phyloP scores from a whole-genome alignment of 2,113 vertebrate species.

The Corvus moneduloides region DNA sequence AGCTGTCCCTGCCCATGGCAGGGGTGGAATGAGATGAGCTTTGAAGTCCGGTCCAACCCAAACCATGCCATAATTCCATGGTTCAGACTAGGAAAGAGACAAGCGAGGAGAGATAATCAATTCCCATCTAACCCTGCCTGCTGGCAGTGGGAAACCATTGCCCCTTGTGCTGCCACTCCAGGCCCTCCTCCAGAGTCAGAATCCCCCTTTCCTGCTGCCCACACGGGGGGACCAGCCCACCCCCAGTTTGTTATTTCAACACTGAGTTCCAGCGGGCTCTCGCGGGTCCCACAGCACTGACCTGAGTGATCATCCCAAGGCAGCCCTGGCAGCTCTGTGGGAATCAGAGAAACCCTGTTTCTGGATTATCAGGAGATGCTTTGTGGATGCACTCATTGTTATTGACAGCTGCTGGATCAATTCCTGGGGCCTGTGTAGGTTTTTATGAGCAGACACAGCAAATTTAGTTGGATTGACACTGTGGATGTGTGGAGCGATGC shows the following conservation, averaged over 20 bases:
- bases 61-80: fast-evolving
- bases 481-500: not conserved
- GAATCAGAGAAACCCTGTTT: not conserved
- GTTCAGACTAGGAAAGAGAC: not conserved
- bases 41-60: not conserved
- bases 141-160: not conserved
- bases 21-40: fast-evolving
- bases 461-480: not conserved
- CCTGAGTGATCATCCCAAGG: not conserved
- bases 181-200: not conserved
- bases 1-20: not conserved
- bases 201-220: not conserved
- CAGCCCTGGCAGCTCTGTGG: not conserved
- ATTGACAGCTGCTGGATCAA: not conserved
- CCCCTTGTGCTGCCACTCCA: not conserved
- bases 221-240: not conserved
- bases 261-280: not conserved
- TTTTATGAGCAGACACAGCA: not conserved
- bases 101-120: not conserved
- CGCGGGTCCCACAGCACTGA: fast-evolving
- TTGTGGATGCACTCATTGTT: not conserved
- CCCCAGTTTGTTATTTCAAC: not conserved
- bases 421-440: not conserved
- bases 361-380: not conserved
- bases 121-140: not conserved